Evolutionary conservation across 2,113 vertebrate genomes (phyloP), one percentile per base, ranked within the genome.

Genomic region (Gavia stellata): DNA sequence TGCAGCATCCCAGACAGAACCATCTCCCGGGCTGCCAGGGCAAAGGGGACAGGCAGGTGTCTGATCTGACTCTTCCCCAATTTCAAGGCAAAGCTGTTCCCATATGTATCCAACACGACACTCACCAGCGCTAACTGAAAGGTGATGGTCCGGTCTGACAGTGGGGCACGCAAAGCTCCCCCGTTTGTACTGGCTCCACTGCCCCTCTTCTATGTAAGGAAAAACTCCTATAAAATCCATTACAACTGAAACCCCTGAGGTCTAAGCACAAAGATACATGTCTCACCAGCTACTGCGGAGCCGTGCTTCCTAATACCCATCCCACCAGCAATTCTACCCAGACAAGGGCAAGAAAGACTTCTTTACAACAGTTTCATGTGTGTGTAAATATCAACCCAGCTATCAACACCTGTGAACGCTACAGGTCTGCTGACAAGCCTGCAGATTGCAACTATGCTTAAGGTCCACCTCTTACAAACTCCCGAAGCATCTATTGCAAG

Each of bases 61-160:
- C 24, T 16, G 18, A n/a, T n/a, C 61, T 3, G 1, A 44, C 34
- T 74, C 38, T 33, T 50, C 29, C n/a, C 12, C 1, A 2, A 7
- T 70, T 68, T 49, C 79, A 86, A 8, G 52, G 65, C 29, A 73
- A 71, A 86, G 77, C 42, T 81, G 34, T 36, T 89, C 56, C 34
- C 42, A 1, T 7, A 33, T 7, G 17, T 12, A 38, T 53, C 36
- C 3, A 1, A 70, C 33, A 49, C 0, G 1, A 5, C 23, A 10
- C 63, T 58, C 53, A 26, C 72, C 12, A 58, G 52, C 5, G 56
- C 25, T 34, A 38, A 44, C 38, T 45, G 36, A 75, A 61, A 56
- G 40, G 36, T 1, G 3, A 53, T 1, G 9, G 58, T 31, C n/a
- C 25, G 9, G 15, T 42, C 34, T 58, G 36, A 34, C 62, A 50